These are phyloP conservation scores for Anguilla obscura DNA, from an alignment of 2,797 vertebrate genomes.

Conservation along the genomic window DNA sequence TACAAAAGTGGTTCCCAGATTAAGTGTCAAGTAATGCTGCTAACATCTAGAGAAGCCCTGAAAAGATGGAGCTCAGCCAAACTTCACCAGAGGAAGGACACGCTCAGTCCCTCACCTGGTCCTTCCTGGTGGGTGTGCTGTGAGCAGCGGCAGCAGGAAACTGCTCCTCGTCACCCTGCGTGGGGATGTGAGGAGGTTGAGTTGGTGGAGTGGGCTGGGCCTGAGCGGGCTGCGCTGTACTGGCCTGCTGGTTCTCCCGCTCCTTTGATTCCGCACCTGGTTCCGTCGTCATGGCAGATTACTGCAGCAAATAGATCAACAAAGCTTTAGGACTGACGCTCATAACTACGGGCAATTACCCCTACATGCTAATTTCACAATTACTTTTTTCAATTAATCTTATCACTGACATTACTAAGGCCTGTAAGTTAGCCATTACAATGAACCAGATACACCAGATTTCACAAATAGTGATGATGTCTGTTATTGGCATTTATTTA, in stretches of 20 bases:
- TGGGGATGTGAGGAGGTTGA: constrained; percentile 59
- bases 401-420: neutral
- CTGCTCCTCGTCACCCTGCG: constrained; percentile 62
- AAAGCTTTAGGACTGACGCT: neutral
- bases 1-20: no score
- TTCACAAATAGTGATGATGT: neutral
- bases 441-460: neutral
- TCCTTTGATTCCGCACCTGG: constrained; percentile 79
- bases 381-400: neutral
- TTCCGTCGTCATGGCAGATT: constrained; percentile 84
- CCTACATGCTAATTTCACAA: neutral
- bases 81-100: no score
- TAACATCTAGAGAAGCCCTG: neutral
- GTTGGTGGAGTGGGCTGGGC: constrained; percentile 50
- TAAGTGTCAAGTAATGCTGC: neutral
- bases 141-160: constrained; percentile 81
- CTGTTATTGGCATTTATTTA: neutral
- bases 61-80: neutral
- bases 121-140: constrained; percentile 81
- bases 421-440: neutral
- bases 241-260: constrained; percentile 67
- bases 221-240: constrained; percentile 35
- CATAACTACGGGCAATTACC: neutral
- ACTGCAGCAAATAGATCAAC: constrained; percentile 58
- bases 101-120: constrained; percentile 66